Percentiles rank a stretch among this genome's conserved stretches.
Evolutionary conservation across 2,888 invertebrate species (phyloP).

Genomic region (Parnassius apollo): DNA sequence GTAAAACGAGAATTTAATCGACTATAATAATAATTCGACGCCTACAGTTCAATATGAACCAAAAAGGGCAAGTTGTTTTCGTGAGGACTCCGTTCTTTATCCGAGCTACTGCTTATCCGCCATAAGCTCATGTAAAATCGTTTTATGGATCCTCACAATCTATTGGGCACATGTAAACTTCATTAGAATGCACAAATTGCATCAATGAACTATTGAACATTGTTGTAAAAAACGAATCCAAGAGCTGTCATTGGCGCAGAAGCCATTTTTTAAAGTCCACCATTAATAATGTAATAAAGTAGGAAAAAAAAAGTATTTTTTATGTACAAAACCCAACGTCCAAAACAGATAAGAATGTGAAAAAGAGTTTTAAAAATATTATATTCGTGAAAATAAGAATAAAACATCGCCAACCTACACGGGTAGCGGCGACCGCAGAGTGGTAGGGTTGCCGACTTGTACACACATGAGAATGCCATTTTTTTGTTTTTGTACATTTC

Average conservation of each 20-base stretch:
- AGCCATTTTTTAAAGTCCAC: constrained; percentile 22
- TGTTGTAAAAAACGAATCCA: constrained; percentile 11
- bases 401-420: constrained; percentile 47
- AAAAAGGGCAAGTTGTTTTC: constrained; percentile 20
- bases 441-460: constrained; percentile 44
- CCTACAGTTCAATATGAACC: constrained; percentile 10
- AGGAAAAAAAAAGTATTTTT: constrained; percentile 31
- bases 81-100: constrained; percentile 7
- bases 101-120: constrained; percentile 4
- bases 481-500: too few relatives aligned
- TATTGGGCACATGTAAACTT: neutral
- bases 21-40: constrained; percentile 16
- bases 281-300: constrained; percentile 30
- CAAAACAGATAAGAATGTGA: constrained; percentile 52
- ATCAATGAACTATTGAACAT: constrained; percentile 25
- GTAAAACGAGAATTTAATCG: constrained; percentile 22
- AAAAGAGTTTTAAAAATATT: constrained; percentile 56
- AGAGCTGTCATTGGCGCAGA: constrained; percentile 10
- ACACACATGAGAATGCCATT: neutral
- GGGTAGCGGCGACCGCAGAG: constrained; percentile 46
- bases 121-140: constrained; percentile 14
- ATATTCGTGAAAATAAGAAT: constrained; percentile 54
- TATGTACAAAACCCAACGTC: constrained; percentile 38
- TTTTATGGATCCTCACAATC: constrained; percentile 11
- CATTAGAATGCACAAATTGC: constrained; percentile 18